Evolutionary conservation across 2,113 vertebrate species (phyloP).

Genomic region (Ceratotherium simum): DNA sequence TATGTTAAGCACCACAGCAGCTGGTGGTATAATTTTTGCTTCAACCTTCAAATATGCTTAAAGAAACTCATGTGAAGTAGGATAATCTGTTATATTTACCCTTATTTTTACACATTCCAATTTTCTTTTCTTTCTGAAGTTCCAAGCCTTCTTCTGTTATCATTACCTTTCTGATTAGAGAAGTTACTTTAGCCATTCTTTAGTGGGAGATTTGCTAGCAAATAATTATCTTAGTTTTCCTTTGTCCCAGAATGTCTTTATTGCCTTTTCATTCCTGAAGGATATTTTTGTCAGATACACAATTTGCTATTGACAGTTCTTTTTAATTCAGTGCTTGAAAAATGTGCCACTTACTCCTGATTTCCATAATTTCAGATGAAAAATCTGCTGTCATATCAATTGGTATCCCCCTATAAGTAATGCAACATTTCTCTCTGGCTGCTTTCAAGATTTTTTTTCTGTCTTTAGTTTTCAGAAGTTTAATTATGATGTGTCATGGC

Average conservation of each 20-base stretch:
- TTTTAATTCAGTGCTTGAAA: conserved; percentile 36
- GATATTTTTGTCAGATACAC: not conserved
- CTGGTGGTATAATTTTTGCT: conserved; percentile 46
- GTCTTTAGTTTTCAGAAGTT: conserved; percentile 26
- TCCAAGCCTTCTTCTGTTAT: not conserved
- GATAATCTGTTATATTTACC: not conserved
- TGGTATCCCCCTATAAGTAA: not conserved
- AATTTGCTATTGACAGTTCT: not conserved
- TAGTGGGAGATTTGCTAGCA: not conserved
- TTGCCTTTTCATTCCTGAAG: not conserved
- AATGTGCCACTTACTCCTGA: conserved; percentile 41
- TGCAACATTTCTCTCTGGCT: not conserved
- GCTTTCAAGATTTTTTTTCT: not conserved
- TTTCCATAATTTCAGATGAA: not conserved
- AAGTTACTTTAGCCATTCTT: conserved; percentile 17
- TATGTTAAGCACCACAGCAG: conserved; percentile 37
- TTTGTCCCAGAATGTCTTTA: conserved; percentile 9
- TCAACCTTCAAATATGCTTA: conserved; percentile 33
- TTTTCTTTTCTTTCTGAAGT: conserved; percentile 40
- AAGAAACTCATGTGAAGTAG: conserved; percentile 26
- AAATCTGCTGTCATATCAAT: not conserved
- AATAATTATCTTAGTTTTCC: conserved; percentile 26
- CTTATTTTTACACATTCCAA: conserved; percentile 11
- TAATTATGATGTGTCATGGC: not conserved
- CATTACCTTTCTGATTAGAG: conserved; percentile 22